Percentiles rank a stretch among this genome's conserved stretches.
Conservation (phyloP, 2,888 invertebrate species). For the Agrotis segetum region DNA sequence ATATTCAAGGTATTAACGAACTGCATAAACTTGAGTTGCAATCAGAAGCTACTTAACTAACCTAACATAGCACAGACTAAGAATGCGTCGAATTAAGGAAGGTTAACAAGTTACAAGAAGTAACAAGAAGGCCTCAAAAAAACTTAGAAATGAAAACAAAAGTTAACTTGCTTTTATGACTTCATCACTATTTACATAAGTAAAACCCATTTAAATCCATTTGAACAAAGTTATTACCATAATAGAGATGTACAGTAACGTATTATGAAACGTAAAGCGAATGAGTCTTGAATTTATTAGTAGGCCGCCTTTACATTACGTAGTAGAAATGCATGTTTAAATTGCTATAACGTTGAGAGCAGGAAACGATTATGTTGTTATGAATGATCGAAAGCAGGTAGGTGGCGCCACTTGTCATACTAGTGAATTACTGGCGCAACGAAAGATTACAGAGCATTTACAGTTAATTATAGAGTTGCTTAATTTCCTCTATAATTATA, state of each 20-base stretch:
- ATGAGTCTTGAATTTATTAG: constrained; percentile 46
- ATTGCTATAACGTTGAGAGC: constrained; percentile 40
- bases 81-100: neutral
- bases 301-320: constrained; percentile 50
- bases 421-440: constrained; percentile 39
- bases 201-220: constrained; percentile 31
- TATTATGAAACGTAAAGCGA: constrained; percentile 49
- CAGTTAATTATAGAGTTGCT: constrained; percentile 23
- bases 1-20: constrained; percentile 20
- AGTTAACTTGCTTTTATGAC: constrained; percentile 30
- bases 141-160: constrained; percentile 25
- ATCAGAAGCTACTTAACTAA: constrained; percentile 10
- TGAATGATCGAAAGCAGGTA: constrained; percentile 37
- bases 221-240: constrained; percentile 43
- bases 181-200: constrained; percentile 49
- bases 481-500: constrained; percentile 34
- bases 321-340: constrained; percentile 50
- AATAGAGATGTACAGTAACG: constrained; percentile 30
- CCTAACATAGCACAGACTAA: neutral
- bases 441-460: constrained; percentile 37
- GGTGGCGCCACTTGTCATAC: constrained; percentile 53
- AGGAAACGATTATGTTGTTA: constrained; percentile 62
- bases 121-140: neutral
- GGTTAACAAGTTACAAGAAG: neutral
- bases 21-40: neutral